Evolutionary conservation across 2,113 vertebrate genomes (phyloP).

Genomic region (Gobio gobio): DNA sequence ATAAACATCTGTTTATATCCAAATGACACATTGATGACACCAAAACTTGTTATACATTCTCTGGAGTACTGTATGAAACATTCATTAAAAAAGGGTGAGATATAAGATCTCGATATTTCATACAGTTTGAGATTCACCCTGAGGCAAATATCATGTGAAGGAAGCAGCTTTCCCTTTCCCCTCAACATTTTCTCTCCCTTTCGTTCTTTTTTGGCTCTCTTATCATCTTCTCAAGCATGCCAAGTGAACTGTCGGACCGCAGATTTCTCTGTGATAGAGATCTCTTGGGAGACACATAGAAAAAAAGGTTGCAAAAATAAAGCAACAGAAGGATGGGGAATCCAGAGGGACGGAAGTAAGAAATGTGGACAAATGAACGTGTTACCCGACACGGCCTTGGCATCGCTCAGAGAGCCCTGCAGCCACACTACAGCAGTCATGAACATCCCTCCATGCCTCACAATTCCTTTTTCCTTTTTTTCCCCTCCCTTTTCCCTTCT

Average conservation of each 20-base stretch:
- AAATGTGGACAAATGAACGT: constrained; percentile 76
- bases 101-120: constrained; percentile 14
- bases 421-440: constrained; percentile 54
- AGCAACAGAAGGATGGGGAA: constrained; percentile 69
- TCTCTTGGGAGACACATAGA: constrained; percentile 63
- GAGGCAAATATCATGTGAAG: constrained; percentile 15
- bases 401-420: constrained; percentile 56
- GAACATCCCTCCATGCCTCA: constrained; percentile 37
- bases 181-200: constrained; percentile 45
- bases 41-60: constrained; percentile 1
- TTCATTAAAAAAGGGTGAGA: constrained; percentile 10
- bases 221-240: constrained; percentile 65
- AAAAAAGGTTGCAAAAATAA: constrained; percentile 67
- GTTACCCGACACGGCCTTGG: constrained; percentile 66
- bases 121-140: constrained; percentile 26
- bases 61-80: not conserved
- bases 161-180: constrained; percentile 14
- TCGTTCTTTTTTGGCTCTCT: constrained; percentile 46
- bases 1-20: not conserved
- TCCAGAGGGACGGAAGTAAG: constrained; percentile 63
- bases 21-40: not conserved
- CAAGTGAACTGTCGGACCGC: constrained; percentile 69
- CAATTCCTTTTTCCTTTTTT: constrained; percentile 25
- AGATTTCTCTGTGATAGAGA: constrained; percentile 73
- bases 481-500: constrained; percentile 6